A percentile compares a stretch with the other conserved stretches of the same genome.
These are phyloP conservation scores for Montipora efflorescens DNA, from an alignment of 64 coral and sea anemone genomes.

Conservation along the genomic window DNA sequence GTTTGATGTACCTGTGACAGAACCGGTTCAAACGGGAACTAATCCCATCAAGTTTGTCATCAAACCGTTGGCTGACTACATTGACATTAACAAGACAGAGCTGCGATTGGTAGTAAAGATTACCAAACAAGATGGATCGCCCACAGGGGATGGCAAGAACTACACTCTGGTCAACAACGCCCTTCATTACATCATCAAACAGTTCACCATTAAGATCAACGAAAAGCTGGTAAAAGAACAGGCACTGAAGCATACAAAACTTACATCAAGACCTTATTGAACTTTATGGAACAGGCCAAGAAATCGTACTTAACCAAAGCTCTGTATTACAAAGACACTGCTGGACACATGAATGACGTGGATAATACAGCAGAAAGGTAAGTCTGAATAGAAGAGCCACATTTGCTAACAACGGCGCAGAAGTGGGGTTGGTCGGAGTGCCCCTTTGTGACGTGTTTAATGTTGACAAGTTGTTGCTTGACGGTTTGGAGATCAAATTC, in stretches of 20 bases:
- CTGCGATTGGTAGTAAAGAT: constrained; percentile 30
- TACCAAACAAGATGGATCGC: not conserved
- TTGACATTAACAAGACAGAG: not conserved
- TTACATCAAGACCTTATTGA: constrained; percentile 56
- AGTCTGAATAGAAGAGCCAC: constrained; percentile 12
- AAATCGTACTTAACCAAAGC: constrained; percentile 13
- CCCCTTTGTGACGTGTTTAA: constrained; percentile 59
- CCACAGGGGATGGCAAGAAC: not conserved
- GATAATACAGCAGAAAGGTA: too few species aligned
- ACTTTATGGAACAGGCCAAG: constrained; percentile 39
- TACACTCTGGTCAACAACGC: constrained; percentile 49
- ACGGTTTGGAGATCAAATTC: not conserved
- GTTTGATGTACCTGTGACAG: constrained; percentile 4
- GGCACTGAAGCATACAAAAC: constrained; percentile 56
- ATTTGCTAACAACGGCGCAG: constrained; percentile 21
- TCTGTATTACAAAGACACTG: constrained; percentile 42
- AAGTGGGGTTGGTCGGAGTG: constrained; percentile 36
- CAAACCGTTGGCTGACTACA: constrained; percentile 19
- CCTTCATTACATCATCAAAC: constrained; percentile 69
- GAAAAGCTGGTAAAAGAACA: constrained; percentile 33
- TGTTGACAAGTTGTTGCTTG: not conserved
- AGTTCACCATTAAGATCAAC: constrained; percentile 63
- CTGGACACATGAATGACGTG: constrained; percentile 18
- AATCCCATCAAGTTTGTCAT: constrained; percentile 61
- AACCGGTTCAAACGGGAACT: constrained; percentile 59